Conservation (phyloP, 2,113 vertebrate genomes). For the Formicarius rufipectus region DNA sequence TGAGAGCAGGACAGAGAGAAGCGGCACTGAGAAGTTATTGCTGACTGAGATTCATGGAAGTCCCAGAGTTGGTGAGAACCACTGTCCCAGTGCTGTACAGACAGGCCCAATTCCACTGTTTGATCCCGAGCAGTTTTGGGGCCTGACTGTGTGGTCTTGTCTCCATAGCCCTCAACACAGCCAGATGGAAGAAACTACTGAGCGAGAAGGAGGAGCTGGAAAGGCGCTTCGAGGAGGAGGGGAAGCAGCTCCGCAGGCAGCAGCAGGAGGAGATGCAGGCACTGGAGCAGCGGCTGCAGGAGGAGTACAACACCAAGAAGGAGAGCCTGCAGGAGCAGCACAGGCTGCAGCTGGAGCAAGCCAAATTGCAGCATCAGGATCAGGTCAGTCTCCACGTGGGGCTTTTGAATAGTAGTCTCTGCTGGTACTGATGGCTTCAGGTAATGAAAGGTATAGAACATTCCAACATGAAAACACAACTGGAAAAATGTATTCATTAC, state of each 20-base stretch:
- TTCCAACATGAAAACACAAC: background rate
- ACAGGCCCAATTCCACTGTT: background rate
- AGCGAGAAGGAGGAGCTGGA: constrained; percentile 90
- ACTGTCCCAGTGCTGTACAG: background rate
- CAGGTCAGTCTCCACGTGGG: constrained; percentile 74
- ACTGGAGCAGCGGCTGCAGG: constrained; percentile 81
- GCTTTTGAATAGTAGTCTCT: background rate
- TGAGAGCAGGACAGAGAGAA: background rate
- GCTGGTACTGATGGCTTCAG: background rate
- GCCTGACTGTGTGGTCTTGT: background rate
- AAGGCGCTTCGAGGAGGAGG: constrained; percentile 81
- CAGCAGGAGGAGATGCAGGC: constrained; percentile 83
- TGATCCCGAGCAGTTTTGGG: background rate
- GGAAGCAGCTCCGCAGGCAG: constrained; percentile 75
- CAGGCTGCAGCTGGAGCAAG: constrained; percentile 56
- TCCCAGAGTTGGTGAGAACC: rapidly evolving
- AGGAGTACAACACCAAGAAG: constrained; percentile 69
- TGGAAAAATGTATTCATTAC: background rate
- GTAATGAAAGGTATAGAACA: background rate
- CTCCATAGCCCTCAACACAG: constrained; percentile 81
- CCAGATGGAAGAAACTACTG: constrained; percentile 85
- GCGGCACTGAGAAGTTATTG: rapidly evolving
- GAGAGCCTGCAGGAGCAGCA: constrained; percentile 78
- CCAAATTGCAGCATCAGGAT: constrained; percentile 74
- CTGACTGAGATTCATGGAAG: background rate